Conservation (phyloP, 2,888 invertebrate genomes). For the Pyrochroa serraticornis region DNA sequence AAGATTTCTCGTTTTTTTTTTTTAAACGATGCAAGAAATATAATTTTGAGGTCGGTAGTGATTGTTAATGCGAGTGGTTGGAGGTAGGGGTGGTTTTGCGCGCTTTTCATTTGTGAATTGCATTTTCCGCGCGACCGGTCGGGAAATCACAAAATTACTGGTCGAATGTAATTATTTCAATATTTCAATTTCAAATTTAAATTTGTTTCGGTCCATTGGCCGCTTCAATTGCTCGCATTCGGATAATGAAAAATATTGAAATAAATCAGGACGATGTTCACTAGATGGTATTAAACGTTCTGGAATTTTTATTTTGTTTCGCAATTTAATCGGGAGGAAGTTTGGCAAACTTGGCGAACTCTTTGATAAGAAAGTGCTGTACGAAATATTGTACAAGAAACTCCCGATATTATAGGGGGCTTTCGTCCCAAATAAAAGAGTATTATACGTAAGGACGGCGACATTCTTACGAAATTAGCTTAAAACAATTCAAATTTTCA, state of each 20-base stretch:
- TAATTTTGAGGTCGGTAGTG: conserved; percentile 4
- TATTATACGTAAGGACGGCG: no score
- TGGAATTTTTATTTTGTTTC: conserved; percentile 24
- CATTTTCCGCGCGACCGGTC: conserved; percentile 21
- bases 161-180: conserved; percentile 43
- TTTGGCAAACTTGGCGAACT: conserved; percentile 16
- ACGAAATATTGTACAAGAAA: conserved; percentile 1
- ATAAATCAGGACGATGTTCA: conserved; percentile 45
- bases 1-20: conserved; percentile 14
- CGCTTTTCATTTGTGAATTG: conserved; percentile 19
- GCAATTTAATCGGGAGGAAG: conserved; percentile 15
- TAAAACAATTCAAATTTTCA: no score
- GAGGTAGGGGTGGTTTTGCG: conserved; percentile 17
- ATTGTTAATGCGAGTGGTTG: neutral
- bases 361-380: conserved; percentile 1
- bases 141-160: conserved; percentile 26
- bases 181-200: conserved; percentile 48
- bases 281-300: conserved; percentile 43
- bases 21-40: no score
- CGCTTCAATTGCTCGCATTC: conserved; percentile 39
- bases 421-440: no score
- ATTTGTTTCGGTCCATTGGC: conserved; percentile 47
- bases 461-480: no score
- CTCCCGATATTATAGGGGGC: neutral
- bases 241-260: conserved; percentile 50